A percentile compares a stretch with the other conserved stretches of the same genome.
Conservation (phyloP, 2,888 invertebrate species). For the Apamea crenata region DNA sequence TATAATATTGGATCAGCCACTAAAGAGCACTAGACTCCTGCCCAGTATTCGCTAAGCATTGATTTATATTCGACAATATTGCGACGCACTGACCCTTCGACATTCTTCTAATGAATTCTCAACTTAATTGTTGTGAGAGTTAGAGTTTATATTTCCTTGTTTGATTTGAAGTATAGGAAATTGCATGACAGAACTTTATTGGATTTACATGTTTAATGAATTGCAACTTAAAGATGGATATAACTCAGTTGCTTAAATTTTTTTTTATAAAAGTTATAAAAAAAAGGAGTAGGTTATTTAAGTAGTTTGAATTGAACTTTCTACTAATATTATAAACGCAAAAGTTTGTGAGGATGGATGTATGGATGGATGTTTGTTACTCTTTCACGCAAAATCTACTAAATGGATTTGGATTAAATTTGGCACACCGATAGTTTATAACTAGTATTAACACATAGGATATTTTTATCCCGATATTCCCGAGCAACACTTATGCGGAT, state of each 20-base stretch:
- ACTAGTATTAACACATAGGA: too few species aligned
- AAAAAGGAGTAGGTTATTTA: neutral
- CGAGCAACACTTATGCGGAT: too few species aligned
- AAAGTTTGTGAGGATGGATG: too few species aligned
- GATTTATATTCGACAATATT: constrained; percentile 78
- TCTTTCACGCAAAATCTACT: too few species aligned
- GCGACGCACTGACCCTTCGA: constrained; percentile 66
- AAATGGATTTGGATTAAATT: too few species aligned
- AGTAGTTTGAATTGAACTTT: neutral
- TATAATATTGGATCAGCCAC: neutral
- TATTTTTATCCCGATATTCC: too few species aligned
- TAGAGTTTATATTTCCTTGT: constrained; percentile 24
- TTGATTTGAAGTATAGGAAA: neutral
- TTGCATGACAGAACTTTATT: constrained; percentile 1
- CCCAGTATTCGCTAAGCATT: constrained; percentile 55
- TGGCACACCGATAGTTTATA: too few species aligned
- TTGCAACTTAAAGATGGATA: neutral
- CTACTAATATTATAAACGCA: too few species aligned
- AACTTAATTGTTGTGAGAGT: neutral
- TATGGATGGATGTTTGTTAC: too few species aligned
- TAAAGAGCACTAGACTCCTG: constrained; percentile 22
- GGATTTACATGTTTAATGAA: constrained; percentile 14
- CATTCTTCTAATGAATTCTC: constrained; percentile 21
- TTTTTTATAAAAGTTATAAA: neutral
- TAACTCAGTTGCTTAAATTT: constrained; percentile 10